phyloP scores from a whole-genome alignment of 2,888 invertebrate genomes.

The Parnassius smintheus region DNA sequence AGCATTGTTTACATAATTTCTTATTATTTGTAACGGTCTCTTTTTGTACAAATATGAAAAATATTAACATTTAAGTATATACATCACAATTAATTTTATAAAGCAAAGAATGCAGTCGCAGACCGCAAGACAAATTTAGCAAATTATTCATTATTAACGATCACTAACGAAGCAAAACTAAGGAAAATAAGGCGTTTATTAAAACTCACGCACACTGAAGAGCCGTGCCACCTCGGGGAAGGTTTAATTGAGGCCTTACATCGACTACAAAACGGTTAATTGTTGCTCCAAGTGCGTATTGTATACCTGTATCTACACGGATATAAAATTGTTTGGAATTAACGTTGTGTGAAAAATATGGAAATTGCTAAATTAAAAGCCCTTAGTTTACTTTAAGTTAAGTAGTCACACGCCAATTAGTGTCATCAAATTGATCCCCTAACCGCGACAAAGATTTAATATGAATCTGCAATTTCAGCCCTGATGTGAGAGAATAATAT shows the following conservation, averaged over 20 bases:
- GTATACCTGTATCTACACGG: slow-evolving; percentile 47
- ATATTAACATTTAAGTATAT: not conserved
- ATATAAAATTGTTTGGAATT: slow-evolving; percentile 38
- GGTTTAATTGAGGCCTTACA: slow-evolving; percentile 73
- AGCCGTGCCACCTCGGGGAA: slow-evolving; percentile 55
- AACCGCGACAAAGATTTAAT: too few relatives aligned
- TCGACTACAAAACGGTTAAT: slow-evolving; percentile 75
- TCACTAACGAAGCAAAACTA: slow-evolving; percentile 46
- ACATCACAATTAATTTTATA: slow-evolving; percentile 8
- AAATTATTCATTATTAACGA: slow-evolving; percentile 40
- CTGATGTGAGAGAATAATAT: too few relatives aligned
- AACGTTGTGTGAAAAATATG: not conserved
- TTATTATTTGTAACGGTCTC: too few relatives aligned
- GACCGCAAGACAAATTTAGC: slow-evolving; percentile 26
- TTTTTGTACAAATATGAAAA: too few relatives aligned
- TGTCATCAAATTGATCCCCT: too few relatives aligned
- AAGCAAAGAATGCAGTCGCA: slow-evolving; percentile 15
- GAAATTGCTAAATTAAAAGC: not conserved
- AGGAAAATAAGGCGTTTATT: slow-evolving; percentile 56
- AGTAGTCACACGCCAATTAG: too few relatives aligned
- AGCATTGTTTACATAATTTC: too few relatives aligned
- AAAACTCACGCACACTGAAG: slow-evolving; percentile 49
- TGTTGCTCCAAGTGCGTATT: slow-evolving; percentile 71
- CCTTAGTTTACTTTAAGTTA: too few relatives aligned
- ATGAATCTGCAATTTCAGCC: too few relatives aligned